Conservation (phyloP, 2,888 invertebrate genomes). For the Coenonympha glycerion region DNA sequence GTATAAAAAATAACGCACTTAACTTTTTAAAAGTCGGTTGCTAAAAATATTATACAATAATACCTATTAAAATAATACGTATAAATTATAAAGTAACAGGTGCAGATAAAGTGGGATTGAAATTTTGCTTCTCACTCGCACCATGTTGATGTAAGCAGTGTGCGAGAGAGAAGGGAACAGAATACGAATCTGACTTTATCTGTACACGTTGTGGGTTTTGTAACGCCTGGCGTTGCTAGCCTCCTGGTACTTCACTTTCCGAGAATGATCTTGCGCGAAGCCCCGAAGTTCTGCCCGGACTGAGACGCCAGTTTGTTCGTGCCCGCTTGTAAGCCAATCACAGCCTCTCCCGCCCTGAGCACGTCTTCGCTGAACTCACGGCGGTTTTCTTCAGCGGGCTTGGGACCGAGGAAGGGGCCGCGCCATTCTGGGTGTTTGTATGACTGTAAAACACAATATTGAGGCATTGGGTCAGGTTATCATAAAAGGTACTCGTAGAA, state of each 20-base stretch:
- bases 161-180: too few species aligned
- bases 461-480: too few species aligned
- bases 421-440: constrained; percentile 90
- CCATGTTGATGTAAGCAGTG: too few species aligned
- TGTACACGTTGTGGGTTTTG: not conserved
- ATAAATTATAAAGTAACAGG: too few species aligned
- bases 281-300: constrained; percentile 91
- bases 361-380: constrained; percentile 89
- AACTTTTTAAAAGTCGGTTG: too few species aligned
- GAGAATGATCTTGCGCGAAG: constrained; percentile 86
- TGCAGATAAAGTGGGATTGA: too few species aligned
- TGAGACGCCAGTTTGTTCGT: constrained; percentile 90
- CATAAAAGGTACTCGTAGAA: too few species aligned
- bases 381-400: constrained; percentile 88
- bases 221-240: constrained; percentile 4
- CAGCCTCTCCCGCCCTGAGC: constrained; percentile 86
- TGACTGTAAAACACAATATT: constrained; percentile 69
- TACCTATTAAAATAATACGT: too few species aligned
- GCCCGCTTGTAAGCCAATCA: constrained; percentile 92
- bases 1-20: too few species aligned
- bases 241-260: constrained; percentile 76
- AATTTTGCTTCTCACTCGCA: too few species aligned
- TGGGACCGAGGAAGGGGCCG: constrained; percentile 88
- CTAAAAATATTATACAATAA: too few species aligned
- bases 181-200: too few species aligned